Base-by-base conservation (phyloP, 2,113 vertebrate genomes). In the Delphinapterus leucas region DNA sequence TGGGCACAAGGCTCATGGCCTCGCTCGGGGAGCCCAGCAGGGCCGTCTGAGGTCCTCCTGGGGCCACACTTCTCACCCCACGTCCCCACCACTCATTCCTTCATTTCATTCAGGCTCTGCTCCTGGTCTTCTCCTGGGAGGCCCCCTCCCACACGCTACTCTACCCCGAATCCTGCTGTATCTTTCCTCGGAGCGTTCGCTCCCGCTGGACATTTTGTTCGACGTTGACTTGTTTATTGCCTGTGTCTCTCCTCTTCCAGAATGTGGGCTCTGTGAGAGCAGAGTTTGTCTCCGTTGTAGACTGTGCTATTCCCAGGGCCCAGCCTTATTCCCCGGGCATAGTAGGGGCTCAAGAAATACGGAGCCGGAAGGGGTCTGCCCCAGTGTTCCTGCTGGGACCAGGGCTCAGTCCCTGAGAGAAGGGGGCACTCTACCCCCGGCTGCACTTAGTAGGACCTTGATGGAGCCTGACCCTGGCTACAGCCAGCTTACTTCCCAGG, bases 111-210 rank as follows among this genome's bases (percentile, higher is more conserved):
- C 60, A 38, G 38, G 2, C 31, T 88, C 55, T 41, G 82, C 71
- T 61, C 49, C 87, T 26, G 2, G 31, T 73, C 11, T 73, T 49
- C 36, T 53, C 61, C 6, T 1, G 25, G 20, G 47, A 49, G 47
- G 47, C 36, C 23, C 3, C 79, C 9, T 0, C 4, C 47, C 33
- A 2, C 9, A 0, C 0, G 14, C 11, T 23, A 47, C 18, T 84
- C 73, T 17, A 47, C 36, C 58, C 81, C 1, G 28, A 60, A 21
- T 53, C 58, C n/a, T 41, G 33, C 33, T 1, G 0, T 17, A 1
- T 1, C 8, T 25, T 3, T 87, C 33, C 79, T 38, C 44, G 0
- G 73, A 60, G 41, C 14, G 3, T 47, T 49, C 20, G 6, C 23
- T 7, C 33, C 71, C 10, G 11, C 20, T 3, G 25, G 58, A 14